Evolutionary conservation across 2,797 vertebrate species (phyloP), one percentile per base, ranked within the genome.

Genomic region (Eutrigla gurnardus): DNA sequence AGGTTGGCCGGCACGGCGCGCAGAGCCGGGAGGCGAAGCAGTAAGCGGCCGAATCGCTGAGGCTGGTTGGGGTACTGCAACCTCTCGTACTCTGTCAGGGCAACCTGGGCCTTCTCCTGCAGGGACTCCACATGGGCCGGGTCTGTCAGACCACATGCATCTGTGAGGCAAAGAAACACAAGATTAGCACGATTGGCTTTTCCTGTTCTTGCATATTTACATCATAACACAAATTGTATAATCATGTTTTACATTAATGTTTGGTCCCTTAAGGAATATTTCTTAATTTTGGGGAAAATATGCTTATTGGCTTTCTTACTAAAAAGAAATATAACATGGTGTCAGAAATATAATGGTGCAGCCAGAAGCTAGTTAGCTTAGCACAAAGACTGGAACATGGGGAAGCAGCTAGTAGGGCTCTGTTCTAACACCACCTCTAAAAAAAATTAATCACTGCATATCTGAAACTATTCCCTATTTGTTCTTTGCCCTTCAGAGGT

Each of bases 21-120:
- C 18, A 99, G 95, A 0, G 97, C 97, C 0, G 98, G 98, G 9
- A 98, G 95, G 1, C 97, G 96, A 46, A 99, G 94, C 74, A 99
- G 94, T 7, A 99, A 91, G 1, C 97, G 94, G 2, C 98, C 97
- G 0, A 99, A 99, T 45, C 98, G 96, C 81, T 98, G 97, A 0
- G 98, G 98, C 89, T 99, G 98, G 0, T 95, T 91, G 0, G 98
- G 97, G 78, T 98, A 98, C 88, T 98, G 97, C 4, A 96, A 89
- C 15, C 97, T 92, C 72, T 96, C 97, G 2, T 98, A 99, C 86
- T 98, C 97, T 0, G 96, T 97, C 57, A 98, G 94, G 0, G 97
- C 97, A 59, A 98, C 96, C 93, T 98, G 97, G 0, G 96, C 97
- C 92, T 98, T 98, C 93, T 99, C 98, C 94, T 99, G 98, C 77